Percentiles rank a stretch among this genome's conserved stretches.
phyloP scores from a whole-genome alignment of 1,140 invertebrate genomes.

The Diabrotica undecimpunctata region DNA sequence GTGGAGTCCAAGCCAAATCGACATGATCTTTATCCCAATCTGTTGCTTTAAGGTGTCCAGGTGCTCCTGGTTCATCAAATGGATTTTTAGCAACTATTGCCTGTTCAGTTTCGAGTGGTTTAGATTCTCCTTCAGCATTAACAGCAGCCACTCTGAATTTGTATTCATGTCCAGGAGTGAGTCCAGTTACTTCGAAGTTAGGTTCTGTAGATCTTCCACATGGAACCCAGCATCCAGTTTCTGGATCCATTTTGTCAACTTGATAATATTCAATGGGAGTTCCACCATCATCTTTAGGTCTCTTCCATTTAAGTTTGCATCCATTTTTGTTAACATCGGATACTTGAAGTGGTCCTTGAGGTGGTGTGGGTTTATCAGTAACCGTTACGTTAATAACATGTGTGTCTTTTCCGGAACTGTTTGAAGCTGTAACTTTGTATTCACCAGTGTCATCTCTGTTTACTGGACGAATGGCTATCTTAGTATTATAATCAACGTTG shows the following conservation, averaged over 20 bases:
- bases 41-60: conserved; percentile 82
- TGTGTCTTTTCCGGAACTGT: conserved; percentile 81
- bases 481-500: conserved; percentile 83
- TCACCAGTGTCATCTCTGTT: conserved; percentile 79
- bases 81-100: conserved; percentile 94
- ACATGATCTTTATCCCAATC: conserved; percentile 97
- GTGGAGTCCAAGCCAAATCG: conserved; percentile 82
- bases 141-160: conserved; percentile 94
- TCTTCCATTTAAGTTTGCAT: conserved; percentile 91
- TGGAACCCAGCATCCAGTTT: conserved; percentile 92
- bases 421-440: conserved; percentile 82
- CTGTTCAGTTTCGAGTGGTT: conserved; percentile 82
- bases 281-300: conserved; percentile 81
- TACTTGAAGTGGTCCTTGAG: conserved; percentile 86
- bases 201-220: conserved; percentile 76
- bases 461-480: conserved; percentile 77
- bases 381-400: conserved; percentile 88
- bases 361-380: conserved; percentile 83
- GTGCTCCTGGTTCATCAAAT: conserved; percentile 91
- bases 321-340: conserved; percentile 90
- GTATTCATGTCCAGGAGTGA: conserved; percentile 89
- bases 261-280: conserved; percentile 89
- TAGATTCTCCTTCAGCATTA: conserved; percentile 94
- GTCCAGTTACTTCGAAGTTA: conserved; percentile 77
- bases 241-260: conserved; percentile 89